Evolutionary conservation across 2,113 vertebrate genomes (phyloP).

Genomic region (Nycticorax nycticorax): DNA sequence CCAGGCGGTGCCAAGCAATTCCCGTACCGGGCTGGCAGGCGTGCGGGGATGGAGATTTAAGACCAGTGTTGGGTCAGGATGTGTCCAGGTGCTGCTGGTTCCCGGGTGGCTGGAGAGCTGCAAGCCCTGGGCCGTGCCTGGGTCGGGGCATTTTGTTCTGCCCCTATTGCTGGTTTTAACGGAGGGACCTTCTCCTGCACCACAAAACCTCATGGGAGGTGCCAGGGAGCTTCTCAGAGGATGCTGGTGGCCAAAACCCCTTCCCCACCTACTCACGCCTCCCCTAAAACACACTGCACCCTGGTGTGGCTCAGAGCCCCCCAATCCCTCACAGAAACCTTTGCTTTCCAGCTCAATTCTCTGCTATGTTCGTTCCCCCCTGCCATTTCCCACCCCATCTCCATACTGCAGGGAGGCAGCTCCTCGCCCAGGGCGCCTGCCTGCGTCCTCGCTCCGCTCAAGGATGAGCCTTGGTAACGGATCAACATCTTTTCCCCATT

Average conservation of each 20-base stretch:
- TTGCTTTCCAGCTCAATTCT: not conserved
- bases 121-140: accelerated
- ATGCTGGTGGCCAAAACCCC: not conserved
- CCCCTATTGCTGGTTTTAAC: not conserved
- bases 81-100: accelerated
- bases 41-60: not conserved
- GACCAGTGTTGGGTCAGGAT: not conserved
- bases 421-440: accelerated
- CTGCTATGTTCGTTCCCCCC: not conserved
- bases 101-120: not conserved
- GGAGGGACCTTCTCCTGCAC: not conserved
- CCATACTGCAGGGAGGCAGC: not conserved
- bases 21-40: not conserved
- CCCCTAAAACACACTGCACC: not conserved
- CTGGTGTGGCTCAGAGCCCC: not conserved
- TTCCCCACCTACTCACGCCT: not conserved
- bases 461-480: not conserved
- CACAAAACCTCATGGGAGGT: not conserved
- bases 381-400: not conserved
- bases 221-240: not conserved
- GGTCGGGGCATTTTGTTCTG: not conserved
- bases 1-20: accelerated
- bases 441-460: not conserved
- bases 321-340: not conserved
- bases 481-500: not conserved